Evolutionary conservation across 2,113 vertebrate species (phyloP).

Genomic region (Lampris megalopsis): DNA sequence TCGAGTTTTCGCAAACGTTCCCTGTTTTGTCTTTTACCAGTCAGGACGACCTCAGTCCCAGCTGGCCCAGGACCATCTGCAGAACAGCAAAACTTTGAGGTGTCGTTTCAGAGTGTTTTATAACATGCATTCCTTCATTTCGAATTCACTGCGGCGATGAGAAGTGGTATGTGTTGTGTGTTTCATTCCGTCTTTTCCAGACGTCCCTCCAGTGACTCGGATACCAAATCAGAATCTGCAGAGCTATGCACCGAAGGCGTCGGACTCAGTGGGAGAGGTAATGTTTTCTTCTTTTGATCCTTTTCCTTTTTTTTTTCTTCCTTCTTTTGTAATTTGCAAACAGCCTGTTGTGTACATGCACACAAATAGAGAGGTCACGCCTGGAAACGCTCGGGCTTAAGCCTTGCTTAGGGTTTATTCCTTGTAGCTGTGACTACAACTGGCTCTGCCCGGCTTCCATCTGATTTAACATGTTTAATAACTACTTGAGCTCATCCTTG

Average conservation of each 20-base stretch:
- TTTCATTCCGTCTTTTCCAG: slow-evolving; percentile 44
- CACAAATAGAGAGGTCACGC: background rate
- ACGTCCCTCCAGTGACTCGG: slow-evolving; percentile 63
- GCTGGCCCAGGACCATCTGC: slow-evolving; percentile 49
- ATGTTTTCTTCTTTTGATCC: background rate
- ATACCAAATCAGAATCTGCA: slow-evolving; percentile 45
- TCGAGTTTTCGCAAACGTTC: background rate
- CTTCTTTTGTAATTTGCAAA: background rate
- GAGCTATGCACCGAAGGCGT: slow-evolving; percentile 73
- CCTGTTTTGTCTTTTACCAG: slow-evolving; percentile 34
- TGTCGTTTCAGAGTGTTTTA: slow-evolving; percentile 29
- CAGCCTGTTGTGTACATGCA: background rate
- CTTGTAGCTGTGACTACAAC: background rate
- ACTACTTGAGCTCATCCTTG: no score
- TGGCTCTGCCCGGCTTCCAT: no score
- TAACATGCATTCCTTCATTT: background rate
- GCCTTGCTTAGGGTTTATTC: background rate
- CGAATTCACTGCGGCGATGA: background rate
- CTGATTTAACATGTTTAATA: no score
- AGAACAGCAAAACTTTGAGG: slow-evolving; percentile 53
- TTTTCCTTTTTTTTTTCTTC: background rate
- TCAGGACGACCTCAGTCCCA: slow-evolving; percentile 52
- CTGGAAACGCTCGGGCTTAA: background rate
- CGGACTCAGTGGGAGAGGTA: slow-evolving; percentile 71
- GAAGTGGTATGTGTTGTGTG: background rate